Evolutionary conservation across 2,797 vertebrate genomes (phyloP), one percentile per base, ranked within the genome.

Genomic region (Lophius americanus): DNA sequence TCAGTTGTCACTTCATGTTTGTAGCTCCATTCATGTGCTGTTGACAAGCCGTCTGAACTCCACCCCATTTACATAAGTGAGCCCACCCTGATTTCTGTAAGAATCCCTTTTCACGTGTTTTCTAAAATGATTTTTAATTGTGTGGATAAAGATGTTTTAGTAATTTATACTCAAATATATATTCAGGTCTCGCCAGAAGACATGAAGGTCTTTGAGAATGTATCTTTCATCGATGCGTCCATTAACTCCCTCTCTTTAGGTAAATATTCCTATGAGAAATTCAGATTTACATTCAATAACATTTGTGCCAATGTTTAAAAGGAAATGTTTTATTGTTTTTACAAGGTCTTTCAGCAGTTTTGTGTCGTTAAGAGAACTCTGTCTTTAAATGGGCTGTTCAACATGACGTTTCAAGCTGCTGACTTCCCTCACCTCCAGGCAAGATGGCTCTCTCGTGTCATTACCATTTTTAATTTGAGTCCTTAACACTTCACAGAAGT

Each of bases 391-490:
- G 51, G 92, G 36, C 88, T 96, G 53, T 71, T 81, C 77, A 89
- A 82, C 49, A 63, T 96, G 76, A 79, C 72, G 0, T 77, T 96
- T 78, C 76, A 85, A 3, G 66, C 86, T 43, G 89, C 85, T 62
- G 92, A 94, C 58, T 96, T 97, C 78, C 92, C 92, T 48, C 80
- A 84, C 69, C 89, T 98, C 37, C 76, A 96, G 91, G 96, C 96
- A 91, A 92, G 88, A 73, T 49, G 32, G 57, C 4, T 6, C 5
- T 7, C 11, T 7, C 2, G 32, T 23, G 8, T 47, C 7, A 7
- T 9, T n/a, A 12, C 6, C 37, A 9, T 44, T 42, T 6, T 39
- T 32, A 42, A 11, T n/a, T 11, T n/a, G n/a, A 1, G 49, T 49
- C 48, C 33, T 36, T 2, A 6, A 11, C 3, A 32, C 8, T 0